Evolutionary conservation across 2,888 invertebrate species (phyloP), one percentile per base, ranked within the genome.

Genomic region (Lagria hirta): DNA sequence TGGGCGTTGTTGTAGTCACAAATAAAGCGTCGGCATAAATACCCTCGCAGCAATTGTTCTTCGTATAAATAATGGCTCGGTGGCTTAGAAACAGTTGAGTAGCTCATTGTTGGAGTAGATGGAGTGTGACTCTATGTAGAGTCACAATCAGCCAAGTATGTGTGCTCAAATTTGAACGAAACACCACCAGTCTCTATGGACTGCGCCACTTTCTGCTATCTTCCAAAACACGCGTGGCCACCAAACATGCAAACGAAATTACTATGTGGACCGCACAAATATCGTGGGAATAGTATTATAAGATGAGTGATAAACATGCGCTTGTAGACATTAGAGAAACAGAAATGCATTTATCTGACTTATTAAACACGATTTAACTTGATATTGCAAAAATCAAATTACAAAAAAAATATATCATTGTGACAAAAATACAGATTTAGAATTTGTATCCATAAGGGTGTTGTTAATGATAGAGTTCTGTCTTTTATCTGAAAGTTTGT

Each of bases 41-140:
- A 42, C 46, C 30, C 33, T 29, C 48, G 26, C 34, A 10, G 30
- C 47, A 36, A 50, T 50, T 50, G 50, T 50, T 47, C 41, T 32
- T 33, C 28, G 36, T 35, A 50, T 50, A 50, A 50, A 47, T 50
- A 50, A 50, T 50, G 50, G 35, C 23, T 23, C 24, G 36, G 43
- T 36, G 41, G 47, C 47, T 50, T 47, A 43, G 47, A 47, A 47
- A 40, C 50, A 48, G 43, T 47, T 50, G 47, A 50, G 43, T 47
- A 43, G 50, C 47, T 50, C 50, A 50, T 50, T 50, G 50, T 50
- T 41, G 40, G 15, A 10, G 24, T 36, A 40, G 43, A 49, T 47
- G 40, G 33, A 43, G 40, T 36, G 33, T 28, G 47, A 36, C 43
- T 50, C 42, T 41, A 34, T 38, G 6, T n/a, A n/a, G n/a, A n/a